phyloP scores from a whole-genome alignment of 2,888 invertebrate genomes.

The Lapara coniferarum region DNA sequence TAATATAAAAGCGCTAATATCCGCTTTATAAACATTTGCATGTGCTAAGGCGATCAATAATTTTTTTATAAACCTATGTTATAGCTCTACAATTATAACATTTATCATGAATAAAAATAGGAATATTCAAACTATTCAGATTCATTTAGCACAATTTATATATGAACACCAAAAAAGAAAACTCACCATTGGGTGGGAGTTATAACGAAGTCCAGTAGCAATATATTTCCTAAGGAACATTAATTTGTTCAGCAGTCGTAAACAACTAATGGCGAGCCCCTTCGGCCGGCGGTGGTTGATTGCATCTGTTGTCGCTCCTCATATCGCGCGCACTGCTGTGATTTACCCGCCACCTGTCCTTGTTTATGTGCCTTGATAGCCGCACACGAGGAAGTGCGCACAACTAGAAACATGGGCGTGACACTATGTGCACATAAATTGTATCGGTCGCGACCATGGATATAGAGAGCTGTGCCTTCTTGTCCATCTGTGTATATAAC shows the following conservation, averaged over 20 bases:
- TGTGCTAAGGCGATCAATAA: conserved; percentile 11
- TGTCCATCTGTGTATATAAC: too few species aligned
- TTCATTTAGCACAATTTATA: not conserved
- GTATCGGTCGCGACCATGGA: conserved; percentile 12
- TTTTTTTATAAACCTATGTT: not conserved
- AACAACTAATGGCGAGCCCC: conserved; percentile 50
- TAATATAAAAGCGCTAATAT: conserved; percentile 12
- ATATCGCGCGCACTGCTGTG: conserved; percentile 62
- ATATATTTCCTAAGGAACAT: conserved; percentile 40
- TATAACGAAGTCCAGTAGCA: conserved; percentile 26
- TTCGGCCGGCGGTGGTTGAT: conserved; percentile 52
- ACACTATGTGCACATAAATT: conserved; percentile 40
- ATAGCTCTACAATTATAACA: not conserved
- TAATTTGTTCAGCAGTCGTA: conserved; percentile 43
- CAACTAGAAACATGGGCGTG: conserved; percentile 45
- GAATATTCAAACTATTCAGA: not conserved
- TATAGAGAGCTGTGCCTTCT: too few species aligned
- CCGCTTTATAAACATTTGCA: not conserved
- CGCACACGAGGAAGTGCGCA: conserved; percentile 59
- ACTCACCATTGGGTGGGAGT: not conserved
- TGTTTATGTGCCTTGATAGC: conserved; percentile 69
- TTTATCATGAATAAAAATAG: conserved; percentile 5
- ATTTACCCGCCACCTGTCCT: conserved; percentile 71
- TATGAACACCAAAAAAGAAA: conserved; percentile 8
- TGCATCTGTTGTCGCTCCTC: conserved; percentile 64